A percentile compares a stretch with the other conserved stretches of the same genome.
phyloP scores from a whole-genome alignment of 1,140 invertebrate species.

The Caenorhabditis remanei region DNA sequence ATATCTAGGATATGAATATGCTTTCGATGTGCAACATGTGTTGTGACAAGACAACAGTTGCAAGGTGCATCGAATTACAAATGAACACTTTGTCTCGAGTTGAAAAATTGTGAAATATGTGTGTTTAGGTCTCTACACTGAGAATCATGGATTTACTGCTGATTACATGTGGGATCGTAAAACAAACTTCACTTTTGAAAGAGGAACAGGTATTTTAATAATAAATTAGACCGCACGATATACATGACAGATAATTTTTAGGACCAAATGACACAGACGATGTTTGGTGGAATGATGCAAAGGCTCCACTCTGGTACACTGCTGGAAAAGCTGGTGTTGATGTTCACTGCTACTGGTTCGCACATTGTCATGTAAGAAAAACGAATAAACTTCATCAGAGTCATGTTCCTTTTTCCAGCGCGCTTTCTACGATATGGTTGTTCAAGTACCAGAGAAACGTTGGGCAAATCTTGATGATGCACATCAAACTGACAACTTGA shows the following conservation, averaged over 20 bases:
- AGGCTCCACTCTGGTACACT: constrained; percentile 76
- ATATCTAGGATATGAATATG: constrained; percentile 49
- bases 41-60: constrained; percentile 47
- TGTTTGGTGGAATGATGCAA: constrained; percentile 71
- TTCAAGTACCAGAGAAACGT: constrained; percentile 71
- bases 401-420: constrained; percentile 64
- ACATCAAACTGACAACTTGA: constrained; percentile 58
- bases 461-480: constrained; percentile 49
- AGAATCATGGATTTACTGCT: constrained; percentile 77
- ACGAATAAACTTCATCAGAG: background rate
- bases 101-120: constrained; percentile 50
- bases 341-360: constrained; percentile 77
- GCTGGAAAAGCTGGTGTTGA: constrained; percentile 75
- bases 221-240: background rate
- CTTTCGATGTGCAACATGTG: constrained; percentile 27
- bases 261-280: constrained; percentile 75
- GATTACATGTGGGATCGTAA: constrained; percentile 77
- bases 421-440: constrained; percentile 74
- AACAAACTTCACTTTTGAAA: constrained; percentile 69
- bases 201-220: constrained; percentile 66
- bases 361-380: constrained; percentile 73
- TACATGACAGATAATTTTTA: background rate
- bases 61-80: constrained; percentile 29
- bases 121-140: constrained; percentile 75
- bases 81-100: background rate